Conservation (phyloP, 2,888 invertebrate species). For the Torymus aiolomorphi region DNA sequence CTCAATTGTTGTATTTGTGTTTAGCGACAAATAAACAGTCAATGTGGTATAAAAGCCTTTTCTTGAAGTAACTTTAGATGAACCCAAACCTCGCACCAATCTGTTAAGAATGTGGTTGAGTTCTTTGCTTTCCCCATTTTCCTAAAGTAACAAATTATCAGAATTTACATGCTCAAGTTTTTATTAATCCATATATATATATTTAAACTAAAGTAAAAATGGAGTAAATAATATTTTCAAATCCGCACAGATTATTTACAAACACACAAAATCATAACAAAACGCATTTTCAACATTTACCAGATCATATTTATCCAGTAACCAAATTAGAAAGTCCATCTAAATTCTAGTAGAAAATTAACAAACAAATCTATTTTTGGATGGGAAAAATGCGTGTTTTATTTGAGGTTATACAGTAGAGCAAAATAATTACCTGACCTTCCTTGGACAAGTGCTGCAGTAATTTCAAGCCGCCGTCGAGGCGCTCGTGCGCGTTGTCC, state of each 20-base stretch:
- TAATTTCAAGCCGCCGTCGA: slow-evolving; percentile 74
- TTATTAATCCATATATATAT: too few species aligned
- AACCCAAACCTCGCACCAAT: slow-evolving; percentile 84
- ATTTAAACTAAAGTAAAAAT: too few species aligned
- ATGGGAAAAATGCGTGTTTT: slow-evolving; percentile 19
- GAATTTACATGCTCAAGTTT: too few species aligned
- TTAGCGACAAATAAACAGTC: slow-evolving; percentile 79
- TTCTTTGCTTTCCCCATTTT: slow-evolving; percentile 77
- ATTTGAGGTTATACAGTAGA: slow-evolving; percentile 62
- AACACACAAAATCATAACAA: too few species aligned
- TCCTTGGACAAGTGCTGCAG: slow-evolving; percentile 72
- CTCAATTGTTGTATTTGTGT: slow-evolving; percentile 76
- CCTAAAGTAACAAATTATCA: slow-evolving; percentile 74
- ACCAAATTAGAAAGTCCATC: too few species aligned
- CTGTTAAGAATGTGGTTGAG: slow-evolving; percentile 82
- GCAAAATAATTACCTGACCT: slow-evolving; percentile 69
- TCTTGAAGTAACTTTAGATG: slow-evolving; percentile 80
- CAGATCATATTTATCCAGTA: too few species aligned
- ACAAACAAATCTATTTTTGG: slow-evolving; percentile 9
- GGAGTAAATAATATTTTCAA: too few species aligned
- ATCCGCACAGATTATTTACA: too few species aligned
- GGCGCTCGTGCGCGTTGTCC: slow-evolving; percentile 72
- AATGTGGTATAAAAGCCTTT: slow-evolving; percentile 84
- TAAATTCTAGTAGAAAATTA: neutral
- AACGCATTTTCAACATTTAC: too few species aligned